Base-by-base conservation (phyloP, 2,888 invertebrate species). In the Hetaerina titia region DNA sequence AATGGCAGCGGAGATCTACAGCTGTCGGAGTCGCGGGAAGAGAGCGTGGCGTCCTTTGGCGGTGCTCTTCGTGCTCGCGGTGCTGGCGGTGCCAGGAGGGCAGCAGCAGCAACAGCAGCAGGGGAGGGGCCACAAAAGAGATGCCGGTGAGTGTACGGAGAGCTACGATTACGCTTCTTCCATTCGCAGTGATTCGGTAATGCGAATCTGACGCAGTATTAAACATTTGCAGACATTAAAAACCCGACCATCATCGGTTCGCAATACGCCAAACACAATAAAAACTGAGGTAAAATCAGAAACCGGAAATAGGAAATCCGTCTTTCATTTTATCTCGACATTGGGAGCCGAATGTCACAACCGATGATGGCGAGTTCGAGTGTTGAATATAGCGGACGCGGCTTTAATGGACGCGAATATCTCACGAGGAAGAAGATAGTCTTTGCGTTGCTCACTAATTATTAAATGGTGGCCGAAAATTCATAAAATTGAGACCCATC, bases 61-160 rank as follows among this genome's bases (percentile, higher is more conserved):
- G 56, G 69, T 69, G 56, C 56, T 92, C 56, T 92, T 92, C 13
- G 92, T 92, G 74, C 56, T 92, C 13, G 69, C 31, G 92, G 92
- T 69, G 57, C 92, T 92, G 69, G 92, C 92, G 57, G 64, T 69
- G 22, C 92, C 92, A 8, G 92, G 92, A 45, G 69, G 69, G 13
- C 89, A 89, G 89, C 45, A 45, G 13, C 89, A 89, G 89, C 45
- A 45, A 45, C 81, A 81, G 81, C 92, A 92, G 57, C 92, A 92
- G 74, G 92, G 92, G 7, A 92, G 92, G 63, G 64, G 92, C 11
- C 92, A 92, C 69, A 92, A 92, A 19, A 92, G 92, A 45, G 92
- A 92, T 56, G 56, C 69, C 69, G 92, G 92, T 92, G 69, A 92
- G 92, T 92, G 64, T 22, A 22, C 8, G 15, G 57, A n/a, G 17